Percentiles rank a stretch among this genome's conserved stretches.
These are phyloP conservation scores for Botia almorhae DNA, from an alignment of 2,797 vertebrate species.

Conservation along the genomic window DNA sequence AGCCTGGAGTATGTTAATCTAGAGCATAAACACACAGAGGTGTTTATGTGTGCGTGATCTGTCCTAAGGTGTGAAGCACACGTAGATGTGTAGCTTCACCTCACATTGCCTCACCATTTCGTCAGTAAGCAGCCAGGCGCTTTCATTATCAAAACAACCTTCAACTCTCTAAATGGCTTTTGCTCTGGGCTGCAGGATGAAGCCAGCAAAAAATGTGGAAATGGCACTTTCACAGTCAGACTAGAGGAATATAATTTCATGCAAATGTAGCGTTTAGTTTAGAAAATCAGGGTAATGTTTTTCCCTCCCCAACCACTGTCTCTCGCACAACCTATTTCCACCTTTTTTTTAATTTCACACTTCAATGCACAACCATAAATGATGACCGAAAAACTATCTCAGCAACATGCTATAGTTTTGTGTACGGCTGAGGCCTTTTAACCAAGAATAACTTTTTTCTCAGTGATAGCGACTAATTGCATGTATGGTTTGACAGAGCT, in stretches of 20 bases:
- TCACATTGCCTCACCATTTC: conserved; percentile 30
- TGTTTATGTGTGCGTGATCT: conserved; percentile 30
- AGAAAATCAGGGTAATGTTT: conserved; percentile 58
- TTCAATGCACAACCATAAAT: conserved; percentile 70
- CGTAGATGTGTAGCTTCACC: conserved; percentile 31
- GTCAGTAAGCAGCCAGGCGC: conserved; percentile 39
- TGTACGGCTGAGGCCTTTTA: conserved; percentile 44
- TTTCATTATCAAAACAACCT: conserved; percentile 52
- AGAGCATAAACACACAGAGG: conserved; percentile 31
- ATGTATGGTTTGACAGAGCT: conserved; percentile 8
- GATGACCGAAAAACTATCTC: conserved; percentile 66
- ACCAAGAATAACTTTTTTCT: conserved; percentile 41
- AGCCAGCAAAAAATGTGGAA: conserved; percentile 44
- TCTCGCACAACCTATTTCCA: conserved; percentile 54
- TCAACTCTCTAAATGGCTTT: conserved; percentile 51
- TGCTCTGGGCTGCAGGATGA: conserved; percentile 44
- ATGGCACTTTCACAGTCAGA: conserved; percentile 25
- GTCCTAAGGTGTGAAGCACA: conserved; percentile 29
- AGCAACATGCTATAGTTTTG: conserved; percentile 46
- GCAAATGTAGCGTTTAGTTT: conserved; percentile 55
- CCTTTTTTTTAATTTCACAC: conserved; percentile 77
- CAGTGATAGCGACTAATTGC: conserved; percentile 33
- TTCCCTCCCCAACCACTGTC: conserved; percentile 11
- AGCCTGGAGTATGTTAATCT: conserved; percentile 24
- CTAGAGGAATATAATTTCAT: conserved; percentile 47